Percentiles rank a stretch among this genome's conserved stretches.
Conservation (phyloP, 2,113 vertebrate genomes). For the Pseudorectes ferrugineus region DNA sequence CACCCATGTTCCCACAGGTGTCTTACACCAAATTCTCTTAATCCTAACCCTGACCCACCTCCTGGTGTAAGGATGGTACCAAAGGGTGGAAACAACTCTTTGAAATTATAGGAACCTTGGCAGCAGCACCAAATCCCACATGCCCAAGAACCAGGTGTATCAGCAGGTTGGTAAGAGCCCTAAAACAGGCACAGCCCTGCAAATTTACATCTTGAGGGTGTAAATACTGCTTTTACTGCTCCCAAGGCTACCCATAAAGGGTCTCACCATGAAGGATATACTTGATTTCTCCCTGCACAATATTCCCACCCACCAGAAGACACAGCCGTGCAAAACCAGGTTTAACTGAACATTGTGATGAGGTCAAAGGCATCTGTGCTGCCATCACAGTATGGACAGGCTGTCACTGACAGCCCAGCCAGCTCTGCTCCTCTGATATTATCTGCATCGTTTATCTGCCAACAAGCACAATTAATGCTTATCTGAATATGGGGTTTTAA, state of each 20-base stretch:
- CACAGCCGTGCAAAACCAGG: rapidly evolving
- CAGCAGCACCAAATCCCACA: rapidly evolving
- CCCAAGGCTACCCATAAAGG: background rate
- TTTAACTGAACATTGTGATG: background rate
- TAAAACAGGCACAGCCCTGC: background rate
- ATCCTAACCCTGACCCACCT: background rate
- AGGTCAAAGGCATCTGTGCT: background rate
- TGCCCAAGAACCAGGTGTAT: background rate
- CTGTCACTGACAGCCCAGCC: background rate
- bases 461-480: background rate
- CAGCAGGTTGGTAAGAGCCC: background rate
- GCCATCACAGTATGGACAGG: background rate
- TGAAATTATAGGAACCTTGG: background rate
- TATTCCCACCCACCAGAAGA: background rate
- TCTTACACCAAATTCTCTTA: background rate
- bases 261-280: background rate
- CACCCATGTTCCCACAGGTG: background rate
- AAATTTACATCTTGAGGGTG: background rate
- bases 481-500: background rate
- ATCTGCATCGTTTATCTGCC: background rate
- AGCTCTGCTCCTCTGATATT: background rate
- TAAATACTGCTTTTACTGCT: background rate
- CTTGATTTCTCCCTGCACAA: background rate
- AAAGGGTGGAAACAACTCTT: background rate
- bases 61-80: background rate